Evolutionary conservation across 2,888 invertebrate genomes (phyloP), one percentile per base, ranked within the genome.

Genomic region (Noctua fimbriata): DNA sequence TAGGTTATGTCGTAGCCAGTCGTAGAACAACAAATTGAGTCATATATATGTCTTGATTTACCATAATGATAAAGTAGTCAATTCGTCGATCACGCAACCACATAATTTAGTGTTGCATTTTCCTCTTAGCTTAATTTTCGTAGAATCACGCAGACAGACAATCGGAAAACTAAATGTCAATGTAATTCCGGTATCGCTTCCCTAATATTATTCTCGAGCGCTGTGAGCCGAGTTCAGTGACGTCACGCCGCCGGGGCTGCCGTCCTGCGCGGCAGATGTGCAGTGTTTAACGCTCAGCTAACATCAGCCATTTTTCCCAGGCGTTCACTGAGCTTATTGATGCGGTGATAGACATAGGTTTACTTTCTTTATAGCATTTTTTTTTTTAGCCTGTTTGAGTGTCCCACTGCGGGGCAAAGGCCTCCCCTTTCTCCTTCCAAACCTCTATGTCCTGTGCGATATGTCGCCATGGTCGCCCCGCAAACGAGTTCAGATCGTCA

Each of bases 181-280:
- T 36, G 28, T 73, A 28, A 41, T 81, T 73, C 36, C 28, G 28
- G 21, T 21, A 36, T 12, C 28, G 24, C 32, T 63, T 77, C 5
- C 14, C 18, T 49, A 49, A 63, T 63, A 49, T 60, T 55, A 14
- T 32, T 32, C 18, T 36, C n/a, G 28, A n/a, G 58, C 52, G 44
- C 14, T 2, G 47, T n/a, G 36, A 2, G 81, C 10, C n/a, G 28
- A 41, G 28, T 36, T 36, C 18, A 7, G 18, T 85, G 83, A 87
- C 83, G 87, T 85, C 79, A 83, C 36, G 65, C 49, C 10, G 18
- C 21, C 16, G 16, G 36, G 3, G 36, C 73, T 55, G 78, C 32
- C 75, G 83, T 58, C 28, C 28, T 24, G 74, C 60, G 18, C 14
- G 32, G 32, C 80, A 71, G 58, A 76, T 86, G 83, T 71, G 70